Evolutionary conservation across 2,113 vertebrate species (phyloP), one percentile per base, ranked within the genome.

Genomic region (Micronycteris hirsuta): DNA sequence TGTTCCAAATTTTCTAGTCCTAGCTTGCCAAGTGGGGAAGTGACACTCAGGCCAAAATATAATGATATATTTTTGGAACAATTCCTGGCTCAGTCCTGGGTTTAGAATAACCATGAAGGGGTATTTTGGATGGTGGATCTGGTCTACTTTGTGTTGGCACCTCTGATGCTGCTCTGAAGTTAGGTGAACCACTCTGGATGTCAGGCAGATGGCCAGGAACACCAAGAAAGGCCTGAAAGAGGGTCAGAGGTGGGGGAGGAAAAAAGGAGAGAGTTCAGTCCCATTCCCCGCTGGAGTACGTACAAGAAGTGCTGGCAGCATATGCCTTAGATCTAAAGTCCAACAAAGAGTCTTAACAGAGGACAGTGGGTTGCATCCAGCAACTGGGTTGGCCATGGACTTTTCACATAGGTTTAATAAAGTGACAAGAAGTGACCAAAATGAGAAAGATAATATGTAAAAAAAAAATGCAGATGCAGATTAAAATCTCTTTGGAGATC

Each of bases 31-130:
- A 97, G 73, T 76, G 78, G 71, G 78, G 85, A 96, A 96, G 88
- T 94, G 93, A 96, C 89, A 93, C 86, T 92, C 68, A 83, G 86
- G 91, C 85, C 93, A 95, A 97, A 97, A 96, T 80, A 86, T 10
- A 95, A 89, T 91, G 97, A 97, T 97, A 41, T 95, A 86, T 96
- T 96, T 97, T 96, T 97, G 94, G 86, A 97, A 86, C 73, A 96
- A 58, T 74, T 93, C 58, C 56, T 97, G 96, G 77, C 95, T 95
- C 77, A 47, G 20, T 58, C 31, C 20, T 78, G 61, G 36, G 63
- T 77, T 96, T 97, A 91, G 95, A 96, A 93, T 86, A 96, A 92
- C 80, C 68, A 82, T 3, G 92, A 74, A 97, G 89, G 67, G 82
- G 78, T 96, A 84, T 93, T 97, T 96, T 97, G 97, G 96, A 95